Evolutionary conservation across 2,113 vertebrate species (phyloP), one percentile per base, ranked within the genome.

Genomic region (Erythrocebus patas): DNA sequence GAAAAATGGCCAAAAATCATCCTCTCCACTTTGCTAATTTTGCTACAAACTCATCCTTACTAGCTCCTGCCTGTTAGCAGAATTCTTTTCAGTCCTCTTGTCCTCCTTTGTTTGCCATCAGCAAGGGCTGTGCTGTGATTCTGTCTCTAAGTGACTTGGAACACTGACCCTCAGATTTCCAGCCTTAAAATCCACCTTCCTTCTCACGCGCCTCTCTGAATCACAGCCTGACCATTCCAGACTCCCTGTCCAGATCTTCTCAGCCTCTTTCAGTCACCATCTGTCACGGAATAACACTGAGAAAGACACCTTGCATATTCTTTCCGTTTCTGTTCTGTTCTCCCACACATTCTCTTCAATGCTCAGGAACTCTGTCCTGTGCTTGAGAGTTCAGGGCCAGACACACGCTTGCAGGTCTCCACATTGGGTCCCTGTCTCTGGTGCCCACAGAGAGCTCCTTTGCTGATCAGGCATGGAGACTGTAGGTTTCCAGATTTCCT

Each of bases 21-120:
- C 55, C 16, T 64, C 75, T 17, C 35, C 35, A 43, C 27, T 40
- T 40, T 64, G 35, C 25, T 66, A 25, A 40, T 78, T 85, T 52
- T 93, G 18, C 72, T 66, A 23, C 70, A 52, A 66, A 85, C 85
- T 76, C 70, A 81, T 76, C 13, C 81, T 76, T 25, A 35, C n/a
- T 66, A 45, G 18, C 45, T 64, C 76, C 68, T 38, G 73, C 52
- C 32, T 17, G 13, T 30, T 25, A 57, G 23, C 27, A 3, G 11
- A 75, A 17, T 84, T 83, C 25, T 76, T 40, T 85, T 32, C 43
- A 52, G 70, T 14, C 5, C 27, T 35, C 84, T 30, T 18, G 20
- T 20, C 12, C 40, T 73, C 50, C 43, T 80, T 85, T 40, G 64
- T 23, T 61, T 76, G 43, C 11, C 45, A 12, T 50, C 35, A 78